Percentiles rank a stretch among this genome's conserved stretches.
Evolutionary conservation across 2,797 vertebrate genomes (phyloP).

Genomic region (Channa striata): DNA sequence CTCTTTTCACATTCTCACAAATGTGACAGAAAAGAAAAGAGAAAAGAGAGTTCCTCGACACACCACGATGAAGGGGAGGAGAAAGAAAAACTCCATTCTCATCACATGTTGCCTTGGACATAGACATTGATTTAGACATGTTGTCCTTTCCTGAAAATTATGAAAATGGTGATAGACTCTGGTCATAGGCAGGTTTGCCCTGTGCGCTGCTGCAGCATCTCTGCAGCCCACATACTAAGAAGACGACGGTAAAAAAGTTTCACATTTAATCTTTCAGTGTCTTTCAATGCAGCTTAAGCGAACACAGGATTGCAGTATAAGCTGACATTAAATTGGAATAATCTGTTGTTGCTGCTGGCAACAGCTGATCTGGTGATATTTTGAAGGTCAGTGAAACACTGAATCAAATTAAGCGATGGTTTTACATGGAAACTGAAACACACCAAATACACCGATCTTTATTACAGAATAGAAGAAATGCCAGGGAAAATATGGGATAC

Average conservation of each 20-base stretch:
- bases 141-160: too few relatives aligned
- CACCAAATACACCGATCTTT: conserved; percentile 38
- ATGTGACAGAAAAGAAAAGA: too few relatives aligned
- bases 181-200: too few relatives aligned
- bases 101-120: too few relatives aligned
- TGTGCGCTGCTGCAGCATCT: too few relatives aligned
- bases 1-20: neutral
- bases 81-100: too few relatives aligned
- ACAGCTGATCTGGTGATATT: conserved; percentile 7
- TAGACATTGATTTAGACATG: too few relatives aligned
- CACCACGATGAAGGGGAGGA: too few relatives aligned
- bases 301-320: neutral
- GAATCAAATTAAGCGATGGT: conserved; percentile 40
- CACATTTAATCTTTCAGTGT: neutral
- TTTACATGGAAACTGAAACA: conserved; percentile 36
- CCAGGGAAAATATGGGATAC: conserved; percentile 63
- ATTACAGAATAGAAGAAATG: conserved; percentile 47
- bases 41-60: too few relatives aligned
- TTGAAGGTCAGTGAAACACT: conserved; percentile 41
- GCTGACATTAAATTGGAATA: neutral
- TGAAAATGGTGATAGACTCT: neutral
- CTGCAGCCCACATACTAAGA: neutral
- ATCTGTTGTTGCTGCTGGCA: conserved; percentile 20
- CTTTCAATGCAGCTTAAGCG: conserved; percentile 2
- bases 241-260: neutral